Conservation (phyloP, 2,113 vertebrate genomes). For the Nestor notabilis region DNA sequence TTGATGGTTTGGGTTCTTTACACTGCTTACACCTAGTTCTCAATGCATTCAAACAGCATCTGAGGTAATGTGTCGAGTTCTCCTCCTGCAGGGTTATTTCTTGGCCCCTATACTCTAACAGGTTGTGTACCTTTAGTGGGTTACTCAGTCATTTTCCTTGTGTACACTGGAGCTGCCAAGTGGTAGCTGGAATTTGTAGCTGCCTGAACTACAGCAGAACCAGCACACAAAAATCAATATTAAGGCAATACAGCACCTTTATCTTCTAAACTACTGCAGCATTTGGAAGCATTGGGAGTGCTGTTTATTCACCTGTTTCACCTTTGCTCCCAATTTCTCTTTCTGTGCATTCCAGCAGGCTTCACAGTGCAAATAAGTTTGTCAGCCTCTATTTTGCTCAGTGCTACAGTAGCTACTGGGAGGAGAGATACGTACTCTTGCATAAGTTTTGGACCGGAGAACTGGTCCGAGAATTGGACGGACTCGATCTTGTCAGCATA, state of each 20-base stretch:
- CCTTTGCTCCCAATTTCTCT: not conserved
- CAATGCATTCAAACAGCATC: not conserved
- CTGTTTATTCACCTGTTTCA: not conserved
- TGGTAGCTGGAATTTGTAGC: not conserved
- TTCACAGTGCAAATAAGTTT: not conserved
- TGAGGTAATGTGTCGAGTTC: rapidly evolving
- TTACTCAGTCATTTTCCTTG: not conserved
- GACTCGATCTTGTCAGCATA: constrained; percentile 99
- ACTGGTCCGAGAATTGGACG: constrained; percentile 99
- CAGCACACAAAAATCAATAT: not conserved
- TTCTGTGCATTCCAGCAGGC: not conserved
- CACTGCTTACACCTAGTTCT: not conserved
- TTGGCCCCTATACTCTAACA: not conserved
- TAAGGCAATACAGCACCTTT: not conserved
- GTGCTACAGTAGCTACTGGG: not conserved
- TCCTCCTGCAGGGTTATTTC: not conserved
- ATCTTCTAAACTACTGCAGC: not conserved
- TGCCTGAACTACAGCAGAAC: not conserved
- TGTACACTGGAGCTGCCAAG: not conserved
- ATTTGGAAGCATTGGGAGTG: not conserved
- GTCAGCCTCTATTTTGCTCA: not conserved
- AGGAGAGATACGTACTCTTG: constrained; percentile 89
- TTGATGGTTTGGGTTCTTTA: not conserved
- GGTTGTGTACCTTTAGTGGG: not conserved
- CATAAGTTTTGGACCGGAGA: constrained; percentile 99